A percentile compares a stretch with the other conserved stretches of the same genome.
These are phyloP conservation scores for Endotricha flammealis DNA, from an alignment of 2,888 invertebrate genomes.

Conservation along the genomic window DNA sequence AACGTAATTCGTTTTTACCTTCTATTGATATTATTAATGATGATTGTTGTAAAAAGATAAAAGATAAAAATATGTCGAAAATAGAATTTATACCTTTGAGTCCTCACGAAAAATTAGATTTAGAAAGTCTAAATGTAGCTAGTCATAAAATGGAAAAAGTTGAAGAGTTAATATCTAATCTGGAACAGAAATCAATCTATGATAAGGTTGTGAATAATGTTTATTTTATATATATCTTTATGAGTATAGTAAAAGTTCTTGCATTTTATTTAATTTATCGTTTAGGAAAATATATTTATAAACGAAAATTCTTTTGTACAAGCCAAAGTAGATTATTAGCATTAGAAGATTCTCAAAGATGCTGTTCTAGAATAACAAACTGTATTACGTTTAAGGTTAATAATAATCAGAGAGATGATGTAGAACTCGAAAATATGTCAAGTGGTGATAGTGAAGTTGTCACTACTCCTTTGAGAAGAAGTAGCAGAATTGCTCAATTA, in stretches of 20 bases:
- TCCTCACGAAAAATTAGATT: not conserved
- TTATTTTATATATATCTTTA: not conserved
- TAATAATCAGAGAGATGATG: too few species aligned
- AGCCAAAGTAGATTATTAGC: not conserved
- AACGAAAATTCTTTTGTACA: too few species aligned
- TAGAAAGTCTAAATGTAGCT: not conserved
- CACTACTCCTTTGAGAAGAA: too few species aligned
- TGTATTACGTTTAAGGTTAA: too few species aligned
- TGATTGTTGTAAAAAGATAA: slow-evolving; percentile 1
- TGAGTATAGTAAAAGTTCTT: not conserved
- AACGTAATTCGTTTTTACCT: slow-evolving; percentile 15
- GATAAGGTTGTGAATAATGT: not conserved
- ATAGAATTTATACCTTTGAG: not conserved
- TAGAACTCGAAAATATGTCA: too few species aligned
- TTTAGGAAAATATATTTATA: not conserved
- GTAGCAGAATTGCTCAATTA: too few species aligned
- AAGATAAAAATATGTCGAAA: not conserved
- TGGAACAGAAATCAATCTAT: not conserved
- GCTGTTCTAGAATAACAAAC: too few species aligned
- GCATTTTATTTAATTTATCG: not conserved
- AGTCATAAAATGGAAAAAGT: slow-evolving; percentile 8
- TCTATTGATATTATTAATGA: slow-evolving; percentile 1
- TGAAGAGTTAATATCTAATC: too few species aligned
- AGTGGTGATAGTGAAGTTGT: too few species aligned
- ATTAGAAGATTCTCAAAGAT: not conserved